A percentile compares a stretch with the other conserved stretches of the same genome.
phyloP scores from a whole-genome alignment of 1,140 invertebrate species.

The Wasmannia auropunctata region DNA sequence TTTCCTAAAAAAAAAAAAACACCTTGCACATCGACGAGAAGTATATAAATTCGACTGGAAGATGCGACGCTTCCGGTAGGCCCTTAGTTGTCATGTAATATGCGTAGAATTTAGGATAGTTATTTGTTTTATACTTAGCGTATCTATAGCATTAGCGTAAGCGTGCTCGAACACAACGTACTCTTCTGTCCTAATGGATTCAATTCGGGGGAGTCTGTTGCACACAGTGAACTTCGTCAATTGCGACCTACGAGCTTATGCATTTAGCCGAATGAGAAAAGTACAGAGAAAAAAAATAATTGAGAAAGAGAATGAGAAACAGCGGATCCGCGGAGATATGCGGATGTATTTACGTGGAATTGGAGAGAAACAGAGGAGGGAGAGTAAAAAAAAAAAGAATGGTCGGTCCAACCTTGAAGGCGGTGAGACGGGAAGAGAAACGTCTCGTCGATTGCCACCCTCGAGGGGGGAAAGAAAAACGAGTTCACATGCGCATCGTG shows the following conservation, averaged over 20 bases:
- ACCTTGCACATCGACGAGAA: slow-evolving; percentile 69
- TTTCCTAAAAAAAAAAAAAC: slow-evolving; percentile 74
- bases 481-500: slow-evolving; percentile 69
- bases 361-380: background rate
- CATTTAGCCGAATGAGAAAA: slow-evolving; percentile 65
- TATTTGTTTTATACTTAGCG: slow-evolving; percentile 62
- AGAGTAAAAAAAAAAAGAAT: slow-evolving; percentile 9
- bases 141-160: slow-evolving; percentile 58
- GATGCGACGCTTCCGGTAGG: slow-evolving; percentile 40
- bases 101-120: slow-evolving; percentile 62
- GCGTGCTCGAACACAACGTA: slow-evolving; percentile 45
- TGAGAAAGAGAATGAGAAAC: background rate
- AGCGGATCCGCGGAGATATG: background rate
- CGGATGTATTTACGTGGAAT: slow-evolving; percentile 30
- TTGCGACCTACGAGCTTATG: slow-evolving; percentile 71
- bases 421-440: slow-evolving; percentile 28
- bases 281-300: background rate
- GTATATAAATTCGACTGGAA: slow-evolving; percentile 36
- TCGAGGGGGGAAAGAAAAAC: slow-evolving; percentile 19
- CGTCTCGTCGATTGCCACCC: slow-evolving; percentile 6
- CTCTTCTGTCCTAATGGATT: slow-evolving; percentile 66
- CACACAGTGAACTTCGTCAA: slow-evolving; percentile 75
- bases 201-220: slow-evolving; percentile 81
- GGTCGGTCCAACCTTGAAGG: slow-evolving; percentile 27
- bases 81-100: slow-evolving; percentile 61